Evolutionary conservation across 2,888 invertebrate genomes (phyloP), one percentile per base, ranked within the genome.

Genomic region (Brachypterus glaber): DNA sequence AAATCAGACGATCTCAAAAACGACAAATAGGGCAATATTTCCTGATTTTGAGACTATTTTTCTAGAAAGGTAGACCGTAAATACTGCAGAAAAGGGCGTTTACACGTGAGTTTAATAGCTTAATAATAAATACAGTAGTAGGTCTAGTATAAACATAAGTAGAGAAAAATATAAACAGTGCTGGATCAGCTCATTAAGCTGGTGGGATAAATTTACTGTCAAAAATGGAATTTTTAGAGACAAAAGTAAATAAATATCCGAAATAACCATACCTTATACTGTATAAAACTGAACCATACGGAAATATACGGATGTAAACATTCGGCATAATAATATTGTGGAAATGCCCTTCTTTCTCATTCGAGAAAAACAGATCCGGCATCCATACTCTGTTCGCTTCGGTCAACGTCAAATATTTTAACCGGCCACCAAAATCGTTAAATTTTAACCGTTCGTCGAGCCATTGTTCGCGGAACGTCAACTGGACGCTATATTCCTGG

Each of bases 251-350:
- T n/a, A 31, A 36, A 17, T 46, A 64, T n/a, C n/a, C n/a, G n/a
- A n/a, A n/a, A n/a, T n/a, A n/a, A n/a, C n/a, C n/a, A 63, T 64
- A 82, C 82, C 82, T 76, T 66, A 95, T 92, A 71, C 93, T 93
- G 76, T 95, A 96, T 47, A 95, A 77, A 53, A 96, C 92, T 50
- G 86, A 85, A 49, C 96, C 96, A 57, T 91, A 82, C 41, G 91
- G 90, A 68, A 92, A 91, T 64, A 96, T 93, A 52, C 96, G 76
- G 63, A 96, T 89, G 75, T 96, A 91, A 51, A 95, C 90, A 67
- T 96, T 95, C 45, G 93, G 92, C 89, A 92, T 91, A 66, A 93
- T 92, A 68, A 95, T 93, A 66, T 92, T 88, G 72, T 95, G 93
- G 64, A 95, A 88, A 64, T 93, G 93, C 37, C 95, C 96, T 62